Base-by-base conservation (phyloP, 2,113 vertebrate genomes). In the Seriola quinqueradiata region DNA sequence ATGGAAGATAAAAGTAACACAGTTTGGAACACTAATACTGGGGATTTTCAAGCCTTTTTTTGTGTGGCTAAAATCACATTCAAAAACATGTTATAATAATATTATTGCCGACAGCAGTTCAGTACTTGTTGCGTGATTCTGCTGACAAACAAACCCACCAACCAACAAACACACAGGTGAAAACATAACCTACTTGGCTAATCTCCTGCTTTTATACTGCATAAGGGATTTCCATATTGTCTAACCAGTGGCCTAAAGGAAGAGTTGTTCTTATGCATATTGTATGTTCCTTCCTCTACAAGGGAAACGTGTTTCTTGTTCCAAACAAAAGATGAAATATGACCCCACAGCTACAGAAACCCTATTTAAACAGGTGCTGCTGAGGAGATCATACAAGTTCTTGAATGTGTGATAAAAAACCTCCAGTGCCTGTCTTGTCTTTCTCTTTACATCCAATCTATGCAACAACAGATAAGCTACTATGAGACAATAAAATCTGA, bases 381-480 rank as follows among this genome's bases (percentile, higher is more conserved):
- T 44, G 19, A 70, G 19, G 67, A 67, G 57, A 59, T 44, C 52
- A 28, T 16, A 70, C 40, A 63, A 19, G 28, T 13, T 23, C 38
- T 50, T n/a, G 13, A 38, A 38, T 42, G 57, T 64, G 50, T 6
- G 21, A 67, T 57, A 5, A 2, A 38, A 58, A 57, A 57, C 13
- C 44, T 48, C 6, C 28, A 59, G 42, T 63, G 50, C 1, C 50
- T 54, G 50, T 54, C 21, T 54, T 10, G 52, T 10, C 52, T 54
- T 54, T 3, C 8, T 85, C 17, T 55, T 59, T n/a, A 59, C 36
- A 58, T 11, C 28, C 48, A 69, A 76, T 69, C 76, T 25, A 42
- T 28, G 67, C 3, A 25, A 23, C 17, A 14, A 19, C 57, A 70
- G 64, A 84, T 66, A 63, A 67, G 17, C 52, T 25, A 72, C 38